Conservation (phyloP, 2,113 vertebrate species). For the Oncorhynchus mykiss region DNA sequence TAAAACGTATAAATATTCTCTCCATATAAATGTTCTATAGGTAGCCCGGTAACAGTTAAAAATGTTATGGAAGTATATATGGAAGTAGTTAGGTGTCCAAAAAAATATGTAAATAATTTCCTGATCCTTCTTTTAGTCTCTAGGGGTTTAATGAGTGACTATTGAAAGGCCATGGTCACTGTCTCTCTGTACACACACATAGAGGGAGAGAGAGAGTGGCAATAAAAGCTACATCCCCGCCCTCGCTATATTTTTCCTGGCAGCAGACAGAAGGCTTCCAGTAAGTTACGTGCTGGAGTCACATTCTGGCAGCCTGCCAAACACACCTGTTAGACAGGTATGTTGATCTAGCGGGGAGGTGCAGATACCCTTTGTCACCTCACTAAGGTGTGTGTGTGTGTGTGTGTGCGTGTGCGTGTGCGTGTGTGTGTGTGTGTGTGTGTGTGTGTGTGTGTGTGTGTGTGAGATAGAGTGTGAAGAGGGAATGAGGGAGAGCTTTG, state of each 20-base stretch:
- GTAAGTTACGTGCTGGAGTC: conserved; percentile 58
- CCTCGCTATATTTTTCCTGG: conserved; percentile 44
- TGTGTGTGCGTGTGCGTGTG: not conserved
- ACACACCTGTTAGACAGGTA: conserved; percentile 53
- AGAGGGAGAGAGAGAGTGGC: conserved; percentile 1
- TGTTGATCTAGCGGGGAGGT: conserved; percentile 50
- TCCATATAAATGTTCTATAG: too few relatives aligned
- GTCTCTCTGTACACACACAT: not conserved
- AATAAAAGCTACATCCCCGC: conserved; percentile 43
- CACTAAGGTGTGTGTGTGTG: not conserved
- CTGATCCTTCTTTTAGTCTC: too few relatives aligned
- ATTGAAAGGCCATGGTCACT: not conserved
- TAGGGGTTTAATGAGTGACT: conserved; percentile 2
- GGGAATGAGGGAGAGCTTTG: not conserved
- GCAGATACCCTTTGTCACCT: not conserved
- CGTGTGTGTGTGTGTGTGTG: not conserved
- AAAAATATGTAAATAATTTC: too few relatives aligned
- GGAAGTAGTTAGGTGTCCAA: too few relatives aligned
- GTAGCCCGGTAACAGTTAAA: too few relatives aligned
- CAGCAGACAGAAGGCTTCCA: conserved; percentile 46
- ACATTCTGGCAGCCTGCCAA: conserved; percentile 46
- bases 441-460: not conserved
- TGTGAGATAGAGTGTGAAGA: not conserved
- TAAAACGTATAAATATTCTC: too few relatives aligned
- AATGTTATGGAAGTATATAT: too few relatives aligned